Conservation (phyloP, 2,888 invertebrate genomes). For the Apantesis nais region DNA sequence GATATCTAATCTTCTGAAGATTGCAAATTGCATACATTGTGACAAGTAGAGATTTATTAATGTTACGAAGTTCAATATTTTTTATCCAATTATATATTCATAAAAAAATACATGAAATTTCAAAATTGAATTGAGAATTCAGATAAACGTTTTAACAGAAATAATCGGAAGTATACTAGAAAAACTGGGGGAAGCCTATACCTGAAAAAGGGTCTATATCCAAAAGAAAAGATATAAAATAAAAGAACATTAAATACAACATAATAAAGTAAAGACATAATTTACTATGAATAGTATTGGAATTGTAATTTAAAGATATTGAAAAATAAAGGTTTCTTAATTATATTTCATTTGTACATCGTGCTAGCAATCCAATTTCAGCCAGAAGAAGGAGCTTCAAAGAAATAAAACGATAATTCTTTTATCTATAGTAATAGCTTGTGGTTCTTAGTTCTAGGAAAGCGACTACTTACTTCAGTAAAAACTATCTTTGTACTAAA, state of each 20-base stretch:
- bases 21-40: neutral
- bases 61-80: too few species aligned
- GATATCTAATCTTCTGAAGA: neutral
- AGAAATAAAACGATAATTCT: slow-evolving; percentile 5
- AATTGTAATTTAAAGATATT: neutral
- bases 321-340: neutral
- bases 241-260: neutral
- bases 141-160: too few species aligned
- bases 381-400: neutral
- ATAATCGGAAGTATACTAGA: too few species aligned
- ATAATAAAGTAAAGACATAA: neutral
- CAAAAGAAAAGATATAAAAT: neutral
- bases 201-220: neutral
- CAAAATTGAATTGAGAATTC: too few species aligned
- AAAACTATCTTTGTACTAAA: slow-evolving; percentile 20
- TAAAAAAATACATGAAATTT: too few species aligned
- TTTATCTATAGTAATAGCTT: slow-evolving; percentile 7
- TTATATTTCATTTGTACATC: neutral
- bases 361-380: neutral
- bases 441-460: slow-evolving; percentile 8
- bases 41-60: too few species aligned
- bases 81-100: too few species aligned
- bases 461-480: slow-evolving; percentile 8
- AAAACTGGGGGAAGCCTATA: neutral
- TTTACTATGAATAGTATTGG: neutral